Conservation (phyloP, 2,888 invertebrate species). For the Lucinisca nassula region DNA sequence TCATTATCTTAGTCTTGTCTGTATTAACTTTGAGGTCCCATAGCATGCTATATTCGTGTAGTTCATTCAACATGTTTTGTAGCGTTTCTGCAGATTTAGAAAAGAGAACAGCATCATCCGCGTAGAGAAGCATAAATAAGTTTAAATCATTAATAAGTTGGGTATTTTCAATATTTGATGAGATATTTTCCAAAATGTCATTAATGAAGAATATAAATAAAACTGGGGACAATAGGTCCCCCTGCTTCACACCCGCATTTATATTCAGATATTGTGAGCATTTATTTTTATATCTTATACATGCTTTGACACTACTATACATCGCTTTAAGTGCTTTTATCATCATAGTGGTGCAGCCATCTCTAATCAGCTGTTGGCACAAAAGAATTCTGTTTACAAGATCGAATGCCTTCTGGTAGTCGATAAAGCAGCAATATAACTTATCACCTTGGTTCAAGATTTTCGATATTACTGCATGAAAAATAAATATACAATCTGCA, state of each 20-base stretch:
- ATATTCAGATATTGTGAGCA: background rate
- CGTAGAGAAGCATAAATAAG: background rate
- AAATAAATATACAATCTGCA: constrained; percentile 16
- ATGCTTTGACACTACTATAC: background rate
- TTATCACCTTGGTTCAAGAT: background rate
- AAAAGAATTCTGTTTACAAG: background rate
- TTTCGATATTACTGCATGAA: background rate
- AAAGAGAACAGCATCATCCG: constrained; percentile 20
- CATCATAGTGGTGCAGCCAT: constrained; percentile 1
- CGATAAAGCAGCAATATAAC: background rate
- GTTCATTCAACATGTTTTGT: constrained; percentile 1
- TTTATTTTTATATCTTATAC: background rate
- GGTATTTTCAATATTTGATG: background rate
- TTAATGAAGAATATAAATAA: constrained; percentile 2
- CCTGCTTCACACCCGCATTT: background rate
- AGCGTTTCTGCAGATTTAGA: background rate
- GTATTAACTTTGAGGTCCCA: constrained; percentile 14
- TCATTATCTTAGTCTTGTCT: background rate
- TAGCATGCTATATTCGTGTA: background rate
- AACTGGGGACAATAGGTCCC: background rate
- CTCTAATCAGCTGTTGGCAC: background rate
- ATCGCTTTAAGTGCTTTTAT: background rate
- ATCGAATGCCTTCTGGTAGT: constrained; percentile 2
- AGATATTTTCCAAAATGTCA: background rate
- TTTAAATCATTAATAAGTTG: background rate